Conservation (phyloP, 2,797 vertebrate species). For the Spondyliosoma cantharus region DNA sequence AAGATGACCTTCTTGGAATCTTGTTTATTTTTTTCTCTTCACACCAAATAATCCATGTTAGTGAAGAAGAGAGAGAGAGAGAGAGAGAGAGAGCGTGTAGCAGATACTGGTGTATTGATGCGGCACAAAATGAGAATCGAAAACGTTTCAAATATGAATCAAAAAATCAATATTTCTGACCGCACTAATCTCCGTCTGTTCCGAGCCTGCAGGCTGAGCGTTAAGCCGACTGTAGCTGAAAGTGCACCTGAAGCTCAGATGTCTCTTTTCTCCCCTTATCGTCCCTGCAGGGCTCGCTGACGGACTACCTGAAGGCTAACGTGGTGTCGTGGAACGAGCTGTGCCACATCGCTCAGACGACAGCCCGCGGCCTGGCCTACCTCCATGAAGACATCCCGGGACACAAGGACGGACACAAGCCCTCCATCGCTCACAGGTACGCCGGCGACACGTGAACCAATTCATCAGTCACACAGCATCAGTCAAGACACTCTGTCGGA, state of each 20-base stretch:
- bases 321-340: slow-evolving; percentile 96
- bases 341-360: slow-evolving; percentile 92
- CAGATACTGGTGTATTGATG: no score
- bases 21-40: no score
- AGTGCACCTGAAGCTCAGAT: rapidly evolving
- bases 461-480: not conserved
- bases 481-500: not conserved
- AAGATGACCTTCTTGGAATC: no score
- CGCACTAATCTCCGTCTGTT: not conserved
- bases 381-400: slow-evolving; percentile 96
- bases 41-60: no score
- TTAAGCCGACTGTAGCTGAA: not conserved
- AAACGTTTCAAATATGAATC: no score
- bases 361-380: slow-evolving; percentile 93
- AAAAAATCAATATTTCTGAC: no score
- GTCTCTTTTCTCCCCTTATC: not conserved
- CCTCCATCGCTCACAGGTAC: slow-evolving; percentile 95
- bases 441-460: not conserved
- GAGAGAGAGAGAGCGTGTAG: no score
- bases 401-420: slow-evolving; percentile 96
- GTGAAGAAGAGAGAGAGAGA: no score
- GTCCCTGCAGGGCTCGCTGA: slow-evolving; percentile 89
- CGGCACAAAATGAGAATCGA: no score
- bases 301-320: slow-evolving; percentile 96
- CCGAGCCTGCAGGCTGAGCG: not conserved